phyloP scores from a whole-genome alignment of 2,888 invertebrate species.

The Steinernema scapterisci region DNA sequence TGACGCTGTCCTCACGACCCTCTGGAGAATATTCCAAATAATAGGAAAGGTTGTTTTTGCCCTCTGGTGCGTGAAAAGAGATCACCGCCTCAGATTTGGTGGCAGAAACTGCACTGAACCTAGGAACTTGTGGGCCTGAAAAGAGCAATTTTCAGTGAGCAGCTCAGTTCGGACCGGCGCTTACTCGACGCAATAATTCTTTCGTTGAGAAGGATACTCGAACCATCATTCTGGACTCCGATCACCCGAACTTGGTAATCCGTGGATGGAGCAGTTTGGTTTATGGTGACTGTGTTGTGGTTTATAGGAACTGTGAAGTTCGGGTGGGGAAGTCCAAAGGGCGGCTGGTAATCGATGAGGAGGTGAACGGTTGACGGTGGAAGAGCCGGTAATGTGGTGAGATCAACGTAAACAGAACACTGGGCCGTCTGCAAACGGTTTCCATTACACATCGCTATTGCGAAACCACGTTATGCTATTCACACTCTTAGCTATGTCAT shows the following conservation, averaged over 20 bases:
- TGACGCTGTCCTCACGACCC: constrained; percentile 55
- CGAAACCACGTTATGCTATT: no score
- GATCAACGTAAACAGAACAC: constrained; percentile 27
- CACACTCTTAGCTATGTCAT: no score
- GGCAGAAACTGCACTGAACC: constrained; percentile 56
- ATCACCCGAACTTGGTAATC: constrained; percentile 57
- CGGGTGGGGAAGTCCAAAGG: constrained; percentile 50
- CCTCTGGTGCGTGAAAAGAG: constrained; percentile 54
- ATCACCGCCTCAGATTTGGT: constrained; percentile 57
- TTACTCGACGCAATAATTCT: constrained; percentile 54
- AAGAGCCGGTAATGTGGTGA: neutral
- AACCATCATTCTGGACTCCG: constrained; percentile 54
- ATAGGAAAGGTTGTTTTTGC: constrained; percentile 33
- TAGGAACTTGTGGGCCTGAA: constrained; percentile 59
- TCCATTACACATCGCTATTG: no score
- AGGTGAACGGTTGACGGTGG: neutral
- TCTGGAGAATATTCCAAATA: constrained; percentile 58
- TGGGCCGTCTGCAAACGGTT: constrained; percentile 3
- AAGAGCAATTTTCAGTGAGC: neutral
- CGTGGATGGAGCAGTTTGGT: constrained; percentile 60
- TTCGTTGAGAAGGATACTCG: constrained; percentile 47
- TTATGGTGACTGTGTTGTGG: constrained; percentile 46
- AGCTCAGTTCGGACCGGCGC: constrained; percentile 34
- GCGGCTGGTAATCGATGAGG: constrained; percentile 58
- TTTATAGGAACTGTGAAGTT: constrained; percentile 37